A percentile compares a stretch with the other conserved stretches of the same genome.
Conservation (phyloP, 2,797 vertebrate genomes). For the Lycodopsis pacificus region DNA sequence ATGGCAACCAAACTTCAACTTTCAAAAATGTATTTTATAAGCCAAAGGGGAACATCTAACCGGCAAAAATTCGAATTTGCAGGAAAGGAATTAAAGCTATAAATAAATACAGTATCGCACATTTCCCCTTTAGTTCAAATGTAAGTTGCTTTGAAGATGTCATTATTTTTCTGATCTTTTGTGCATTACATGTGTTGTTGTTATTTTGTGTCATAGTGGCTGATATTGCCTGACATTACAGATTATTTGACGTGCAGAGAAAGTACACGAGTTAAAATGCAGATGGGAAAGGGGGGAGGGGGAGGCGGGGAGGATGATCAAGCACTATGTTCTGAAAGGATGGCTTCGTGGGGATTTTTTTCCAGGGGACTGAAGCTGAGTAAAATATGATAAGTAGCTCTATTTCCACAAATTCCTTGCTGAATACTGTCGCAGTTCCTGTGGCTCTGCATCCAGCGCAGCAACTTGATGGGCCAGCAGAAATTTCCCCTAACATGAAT, state of each 20-base stretch:
- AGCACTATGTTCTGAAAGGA: slow-evolving; percentile 27
- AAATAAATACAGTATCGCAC: background rate
- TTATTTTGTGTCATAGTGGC: background rate
- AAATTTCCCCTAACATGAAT: slow-evolving; percentile 50
- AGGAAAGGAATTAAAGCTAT: background rate
- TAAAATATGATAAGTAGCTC: slow-evolving; percentile 46
- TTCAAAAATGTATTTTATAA: background rate
- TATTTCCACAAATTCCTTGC: slow-evolving; percentile 37
- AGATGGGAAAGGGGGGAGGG: background rate
- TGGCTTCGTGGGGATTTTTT: slow-evolving; percentile 18
- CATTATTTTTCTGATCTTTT: background rate
- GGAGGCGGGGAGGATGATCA: background rate
- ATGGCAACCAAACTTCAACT: no score
- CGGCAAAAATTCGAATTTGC: background rate
- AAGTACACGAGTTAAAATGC: background rate
- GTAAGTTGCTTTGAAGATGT: background rate
- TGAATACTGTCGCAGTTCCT: slow-evolving; percentile 32
- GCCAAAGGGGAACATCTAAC: no score
- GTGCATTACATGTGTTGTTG: background rate
- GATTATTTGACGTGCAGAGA: background rate
- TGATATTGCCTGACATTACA: background rate
- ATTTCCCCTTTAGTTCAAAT: background rate
- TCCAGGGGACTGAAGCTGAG: slow-evolving; percentile 1
- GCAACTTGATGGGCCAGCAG: slow-evolving; percentile 36
- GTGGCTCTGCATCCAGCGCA: slow-evolving; percentile 31